A percentile compares a stretch with the other conserved stretches of the same genome.
Conservation (phyloP, 1,140 invertebrate species). For the Nebria ingens region DNA sequence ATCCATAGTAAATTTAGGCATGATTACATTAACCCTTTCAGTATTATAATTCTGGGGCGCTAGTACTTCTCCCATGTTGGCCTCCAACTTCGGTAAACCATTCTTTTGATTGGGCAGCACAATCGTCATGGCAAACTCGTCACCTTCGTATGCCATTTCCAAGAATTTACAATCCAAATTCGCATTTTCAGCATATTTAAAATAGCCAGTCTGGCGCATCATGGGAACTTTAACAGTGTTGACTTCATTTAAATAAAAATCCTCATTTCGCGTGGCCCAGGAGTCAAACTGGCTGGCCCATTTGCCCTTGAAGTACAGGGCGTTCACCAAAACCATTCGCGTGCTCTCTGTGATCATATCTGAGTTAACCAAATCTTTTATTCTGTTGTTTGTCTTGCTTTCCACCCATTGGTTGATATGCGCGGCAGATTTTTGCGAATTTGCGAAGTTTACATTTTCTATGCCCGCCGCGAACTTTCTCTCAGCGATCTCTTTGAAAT, state of each 20-base stretch:
- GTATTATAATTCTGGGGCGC: conserved; percentile 17
- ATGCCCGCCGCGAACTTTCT: conserved; percentile 42
- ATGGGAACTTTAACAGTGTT: conserved; percentile 38
- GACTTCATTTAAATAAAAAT: conserved; percentile 27
- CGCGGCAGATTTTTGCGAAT: conserved; percentile 29
- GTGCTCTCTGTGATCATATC: conserved; percentile 42
- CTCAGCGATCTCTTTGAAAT: conserved; percentile 34
- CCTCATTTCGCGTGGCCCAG: conserved; percentile 38
- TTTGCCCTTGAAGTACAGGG: conserved; percentile 71
- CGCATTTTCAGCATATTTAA: conserved; percentile 38
- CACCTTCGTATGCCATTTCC: conserved; percentile 44
- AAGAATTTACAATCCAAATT: conserved; percentile 42
- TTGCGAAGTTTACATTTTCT: conserved; percentile 44
- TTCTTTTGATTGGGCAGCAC: conserved; percentile 52
- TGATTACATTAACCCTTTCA: conserved; percentile 21
- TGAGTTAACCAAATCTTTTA: conserved; percentile 50
- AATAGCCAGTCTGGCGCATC: conserved; percentile 46
- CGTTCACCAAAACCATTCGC: conserved; percentile 65
- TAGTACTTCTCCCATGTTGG: conserved; percentile 22
- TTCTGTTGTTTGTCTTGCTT: conserved; percentile 57
- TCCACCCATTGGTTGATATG: conserved; percentile 63
- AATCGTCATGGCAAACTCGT: conserved; percentile 49
- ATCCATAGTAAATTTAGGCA: conserved; percentile 39
- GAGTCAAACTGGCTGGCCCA: conserved; percentile 47
- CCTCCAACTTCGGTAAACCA: conserved; percentile 34